Evolutionary conservation across 2,113 vertebrate species (phyloP).

Genomic region (Hydrolagus affinis): DNA sequence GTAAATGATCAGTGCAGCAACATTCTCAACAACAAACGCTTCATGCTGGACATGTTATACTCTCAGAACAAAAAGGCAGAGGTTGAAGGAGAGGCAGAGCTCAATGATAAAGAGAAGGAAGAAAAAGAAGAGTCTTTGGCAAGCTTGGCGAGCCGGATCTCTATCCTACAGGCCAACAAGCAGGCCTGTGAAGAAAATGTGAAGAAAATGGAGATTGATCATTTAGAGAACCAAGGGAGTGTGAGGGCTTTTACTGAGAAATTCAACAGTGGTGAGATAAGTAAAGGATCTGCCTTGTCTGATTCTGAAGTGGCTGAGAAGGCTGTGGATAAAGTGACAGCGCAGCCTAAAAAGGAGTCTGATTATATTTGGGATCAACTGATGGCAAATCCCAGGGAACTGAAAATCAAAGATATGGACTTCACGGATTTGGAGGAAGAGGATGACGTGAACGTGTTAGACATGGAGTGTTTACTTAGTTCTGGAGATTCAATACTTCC

Average conservation of each 20-base stretch:
- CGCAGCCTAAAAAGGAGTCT: slow-evolving; percentile 64
- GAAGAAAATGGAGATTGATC: slow-evolving; percentile 71
- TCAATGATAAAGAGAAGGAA: slow-evolving; percentile 53
- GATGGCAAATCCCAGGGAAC: slow-evolving; percentile 81
- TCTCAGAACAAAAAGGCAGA: slow-evolving; percentile 69
- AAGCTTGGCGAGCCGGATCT: slow-evolving; percentile 76
- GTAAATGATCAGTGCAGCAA: slow-evolving; percentile 77
- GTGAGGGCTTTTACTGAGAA: slow-evolving; percentile 80
- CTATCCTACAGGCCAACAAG: slow-evolving; percentile 74
- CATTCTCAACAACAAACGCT: slow-evolving; percentile 80
- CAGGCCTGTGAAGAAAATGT: slow-evolving; percentile 70
- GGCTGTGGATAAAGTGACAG: slow-evolving; percentile 46
- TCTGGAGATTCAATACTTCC: slow-evolving; percentile 62
- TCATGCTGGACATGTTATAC: slow-evolving; percentile 96
- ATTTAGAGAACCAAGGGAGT: slow-evolving; percentile 78
- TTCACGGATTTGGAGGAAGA: slow-evolving; percentile 90
- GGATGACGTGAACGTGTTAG: slow-evolving; percentile 82
- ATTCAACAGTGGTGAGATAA: slow-evolving; percentile 72
- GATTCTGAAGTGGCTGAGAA: slow-evolving; percentile 63
- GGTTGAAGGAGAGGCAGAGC: slow-evolving; percentile 58
- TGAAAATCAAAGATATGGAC: slow-evolving; percentile 94
- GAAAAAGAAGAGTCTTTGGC: slow-evolving; percentile 60
- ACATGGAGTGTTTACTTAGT: slow-evolving; percentile 61
- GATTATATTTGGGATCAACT: slow-evolving; percentile 98
- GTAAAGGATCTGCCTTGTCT: slow-evolving; percentile 57